Conservation (phyloP, 2,113 vertebrate genomes). For the Oceanites oceanicus region DNA sequence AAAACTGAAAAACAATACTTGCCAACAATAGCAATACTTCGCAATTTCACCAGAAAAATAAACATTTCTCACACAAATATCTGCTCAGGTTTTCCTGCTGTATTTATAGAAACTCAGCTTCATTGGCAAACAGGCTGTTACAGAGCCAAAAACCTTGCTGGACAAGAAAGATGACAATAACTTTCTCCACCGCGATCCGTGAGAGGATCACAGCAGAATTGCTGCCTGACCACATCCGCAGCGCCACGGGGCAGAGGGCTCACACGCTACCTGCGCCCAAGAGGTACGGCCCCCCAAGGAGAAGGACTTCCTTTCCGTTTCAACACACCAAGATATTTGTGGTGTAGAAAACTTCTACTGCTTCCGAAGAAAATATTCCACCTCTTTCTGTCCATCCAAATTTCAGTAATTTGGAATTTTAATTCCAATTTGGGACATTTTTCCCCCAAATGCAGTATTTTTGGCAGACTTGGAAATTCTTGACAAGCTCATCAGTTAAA, state of each 20-base stretch:
- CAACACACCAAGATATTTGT: not conserved
- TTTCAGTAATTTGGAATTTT: not conserved
- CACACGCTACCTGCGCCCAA: not conserved
- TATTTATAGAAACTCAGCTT: not conserved
- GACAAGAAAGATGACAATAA: not conserved
- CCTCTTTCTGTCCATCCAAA: not conserved
- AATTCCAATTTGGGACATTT: not conserved
- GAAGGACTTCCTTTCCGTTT: not conserved
- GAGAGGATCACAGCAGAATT: not conserved
- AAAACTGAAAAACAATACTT: not conserved
- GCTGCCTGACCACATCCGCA: not conserved
- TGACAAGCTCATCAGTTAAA: not conserved
- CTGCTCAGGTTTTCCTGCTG: not conserved
- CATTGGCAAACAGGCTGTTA: not conserved
- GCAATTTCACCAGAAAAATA: not conserved
- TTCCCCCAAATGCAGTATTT: not conserved
- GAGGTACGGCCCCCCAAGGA: not conserved
- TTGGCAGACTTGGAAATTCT: not conserved
- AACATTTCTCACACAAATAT: not conserved
- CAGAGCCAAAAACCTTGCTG: not conserved
- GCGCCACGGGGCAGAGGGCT: not conserved
- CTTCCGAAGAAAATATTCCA: not conserved
- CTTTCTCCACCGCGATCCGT: too few relatives aligned
- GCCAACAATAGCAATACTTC: not conserved
- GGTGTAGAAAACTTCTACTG: not conserved